Evolutionary conservation across 2,797 vertebrate genomes (phyloP), one percentile per base, ranked within the genome.

Genomic region (Siniperca undulata): DNA sequence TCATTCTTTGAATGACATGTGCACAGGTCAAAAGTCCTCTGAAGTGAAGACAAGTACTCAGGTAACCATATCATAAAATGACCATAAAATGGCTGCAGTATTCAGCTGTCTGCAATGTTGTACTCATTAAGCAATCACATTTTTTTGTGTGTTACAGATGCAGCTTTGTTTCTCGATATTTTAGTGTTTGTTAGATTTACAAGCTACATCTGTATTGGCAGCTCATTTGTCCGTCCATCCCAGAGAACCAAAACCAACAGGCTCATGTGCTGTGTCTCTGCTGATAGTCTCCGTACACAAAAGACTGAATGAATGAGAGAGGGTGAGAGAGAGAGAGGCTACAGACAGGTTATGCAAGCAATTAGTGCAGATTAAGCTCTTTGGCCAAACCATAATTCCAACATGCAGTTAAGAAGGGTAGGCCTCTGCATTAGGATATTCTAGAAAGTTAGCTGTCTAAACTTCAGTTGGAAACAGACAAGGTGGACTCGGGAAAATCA

Each of bases 281-380:
- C 87, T 85, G 92, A 94, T 95, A 94, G 87, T 76, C 82, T 78
- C 52, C 2, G 64, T 24, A 90, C 81, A 90, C 88, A 92, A 90
- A 89, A 74, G 74, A 73, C 60, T 80, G 82, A 80, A 87, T 78
- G 82, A 81, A 87, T 76, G 79, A 73, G n/a, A 38, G 17, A 58
- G 74, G 48, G 52, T 50, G 66, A 56, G 27, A 52, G 67, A 19
- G 17, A 38, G 76, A 56, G 75, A 77, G 77, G 62, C 68, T 64
- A 80, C 65, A 87, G 82, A 90, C 81, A 81, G 72, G 82, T 94
- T 93, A 92, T 83, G 83, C 65, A 95, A 94, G 86, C 88, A 91
- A 65, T 93, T 91, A 90, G 87, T 77, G 59, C 78, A 90, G 91
- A 94, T 95, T 94, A 95, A 91, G 86, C 88, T 91, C 89, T 91